phyloP scores from a whole-genome alignment of 2,888 invertebrate genomes.

The Eilema griseolum region DNA sequence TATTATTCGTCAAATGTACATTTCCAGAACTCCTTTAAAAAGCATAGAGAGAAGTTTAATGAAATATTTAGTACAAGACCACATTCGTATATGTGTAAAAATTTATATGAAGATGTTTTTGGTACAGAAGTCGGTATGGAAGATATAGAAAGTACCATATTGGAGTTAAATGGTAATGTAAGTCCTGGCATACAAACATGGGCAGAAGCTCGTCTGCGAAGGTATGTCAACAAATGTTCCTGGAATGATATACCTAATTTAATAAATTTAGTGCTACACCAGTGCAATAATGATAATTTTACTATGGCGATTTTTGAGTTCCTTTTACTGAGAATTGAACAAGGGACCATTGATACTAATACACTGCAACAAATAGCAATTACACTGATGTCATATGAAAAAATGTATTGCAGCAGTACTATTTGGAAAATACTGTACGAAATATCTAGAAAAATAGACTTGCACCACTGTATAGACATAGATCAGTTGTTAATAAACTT shows the following conservation, averaged over 20 bases:
- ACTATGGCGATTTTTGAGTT: conserved; percentile 49
- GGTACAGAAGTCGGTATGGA: conserved; percentile 31
- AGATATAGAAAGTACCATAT: conserved; percentile 56
- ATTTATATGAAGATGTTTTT: conserved; percentile 61
- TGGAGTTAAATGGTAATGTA: conserved; percentile 52
- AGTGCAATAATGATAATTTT: conserved; percentile 64
- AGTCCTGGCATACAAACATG: conserved; percentile 68
- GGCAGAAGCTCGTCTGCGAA: conserved; percentile 64
- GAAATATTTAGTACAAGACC: conserved; percentile 40
- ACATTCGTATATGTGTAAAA: conserved; percentile 70
- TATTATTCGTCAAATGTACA: conserved; percentile 43
- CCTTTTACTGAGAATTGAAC: conserved; percentile 61
- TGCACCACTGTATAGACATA: conserved; percentile 47
- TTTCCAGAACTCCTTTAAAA: conserved; percentile 41
- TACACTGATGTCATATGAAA: conserved; percentile 58
- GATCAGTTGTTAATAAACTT: conserved; percentile 49
- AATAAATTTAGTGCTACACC: conserved; percentile 57
- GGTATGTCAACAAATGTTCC: conserved; percentile 53
- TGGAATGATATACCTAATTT: conserved; percentile 63
- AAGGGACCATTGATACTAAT: conserved; percentile 43
- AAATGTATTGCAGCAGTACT: conserved; percentile 56
- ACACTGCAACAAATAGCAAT: conserved; percentile 54
- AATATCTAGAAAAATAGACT: conserved; percentile 60
- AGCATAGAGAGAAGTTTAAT: conserved; percentile 53
- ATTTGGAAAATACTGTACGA: conserved; percentile 72